Percentiles rank a stretch among this genome's conserved stretches.
Conservation (phyloP, 2,113 vertebrate species). For the Percopsis transmontana region DNA sequence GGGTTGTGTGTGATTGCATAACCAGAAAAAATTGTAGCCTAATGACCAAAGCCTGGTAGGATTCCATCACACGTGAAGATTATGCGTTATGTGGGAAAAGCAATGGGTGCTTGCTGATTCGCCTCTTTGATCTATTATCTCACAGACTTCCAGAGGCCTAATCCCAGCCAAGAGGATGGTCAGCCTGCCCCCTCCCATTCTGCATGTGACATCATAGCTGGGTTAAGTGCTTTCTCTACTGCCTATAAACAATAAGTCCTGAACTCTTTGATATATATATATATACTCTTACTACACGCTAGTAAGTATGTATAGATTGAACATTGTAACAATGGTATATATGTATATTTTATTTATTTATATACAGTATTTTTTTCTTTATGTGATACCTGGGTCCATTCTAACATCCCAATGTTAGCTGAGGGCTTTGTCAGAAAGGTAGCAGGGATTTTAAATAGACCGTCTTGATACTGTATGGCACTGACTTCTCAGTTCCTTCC, state of each 20-base stretch:
- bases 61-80: conserved; percentile 57
- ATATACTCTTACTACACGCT: too few relatives aligned
- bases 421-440: conserved; percentile 21
- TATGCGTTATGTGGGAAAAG: conserved; percentile 58
- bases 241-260: conserved; percentile 19
- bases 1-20: neutral
- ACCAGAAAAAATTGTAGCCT: conserved; percentile 2
- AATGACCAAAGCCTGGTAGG: conserved; percentile 44
- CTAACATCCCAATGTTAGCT: neutral
- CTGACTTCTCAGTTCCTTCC: conserved; percentile 78
- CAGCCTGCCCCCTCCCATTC: conserved; percentile 19
- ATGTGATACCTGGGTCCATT: neutral
- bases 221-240: conserved; percentile 49
- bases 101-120: conserved; percentile 55
- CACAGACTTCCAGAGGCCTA: conserved; percentile 71
- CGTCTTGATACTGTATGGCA: conserved; percentile 72
- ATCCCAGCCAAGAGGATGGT: conserved; percentile 61
- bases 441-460: conserved; percentile 44
- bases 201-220: conserved; percentile 53
- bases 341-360: too few relatives aligned
- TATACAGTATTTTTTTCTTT: neutral
- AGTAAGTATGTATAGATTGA: too few relatives aligned
- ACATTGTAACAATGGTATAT: too few relatives aligned
- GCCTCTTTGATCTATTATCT: conserved; percentile 81
- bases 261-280: neutral